Percentiles rank a stretch among this genome's conserved stretches.
Evolutionary conservation across 2,888 invertebrate species (phyloP).

Genomic region (Merodon equestris): DNA sequence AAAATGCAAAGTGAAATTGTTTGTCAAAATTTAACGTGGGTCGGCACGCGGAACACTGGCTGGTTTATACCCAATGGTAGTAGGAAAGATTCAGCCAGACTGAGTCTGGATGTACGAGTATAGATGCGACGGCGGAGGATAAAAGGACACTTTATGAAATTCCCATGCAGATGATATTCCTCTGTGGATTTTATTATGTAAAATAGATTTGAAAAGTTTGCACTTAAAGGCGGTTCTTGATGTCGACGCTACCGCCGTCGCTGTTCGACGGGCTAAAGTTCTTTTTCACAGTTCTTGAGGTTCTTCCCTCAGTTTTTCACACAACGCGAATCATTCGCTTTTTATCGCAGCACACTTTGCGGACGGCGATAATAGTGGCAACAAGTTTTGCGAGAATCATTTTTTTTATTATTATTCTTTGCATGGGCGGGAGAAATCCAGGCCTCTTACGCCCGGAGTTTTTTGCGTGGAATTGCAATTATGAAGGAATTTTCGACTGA

Average conservation of each 20-base stretch:
- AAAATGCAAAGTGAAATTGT: slow-evolving; percentile 64
- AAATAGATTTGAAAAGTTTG: slow-evolving; percentile 68
- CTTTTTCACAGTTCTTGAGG: slow-evolving; percentile 9
- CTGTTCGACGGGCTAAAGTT: slow-evolving; percentile 19
- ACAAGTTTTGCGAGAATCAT: slow-evolving; percentile 51
- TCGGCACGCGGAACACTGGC: not conserved
- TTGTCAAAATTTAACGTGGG: slow-evolving; percentile 57
- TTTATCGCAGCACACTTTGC: slow-evolving; percentile 59
- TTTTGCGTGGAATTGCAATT: slow-evolving; percentile 58
- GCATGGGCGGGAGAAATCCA: too few relatives aligned
- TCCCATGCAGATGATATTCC: slow-evolving; percentile 68
- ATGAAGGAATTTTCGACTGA: slow-evolving; percentile 66
- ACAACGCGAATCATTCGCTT: slow-evolving; percentile 42
- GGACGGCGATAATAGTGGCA: slow-evolving; percentile 65
- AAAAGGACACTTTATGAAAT: slow-evolving; percentile 64
- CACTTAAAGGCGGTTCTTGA: slow-evolving; percentile 55
- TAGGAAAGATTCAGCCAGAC: not conserved
- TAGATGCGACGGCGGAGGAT: slow-evolving; percentile 36
- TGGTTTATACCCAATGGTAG: not conserved
- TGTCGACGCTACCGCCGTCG: slow-evolving; percentile 25
- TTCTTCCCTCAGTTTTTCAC: slow-evolving; percentile 37
- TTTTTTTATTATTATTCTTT: not conserved
- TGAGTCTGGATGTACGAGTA: slow-evolving; percentile 27
- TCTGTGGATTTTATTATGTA: slow-evolving; percentile 63
- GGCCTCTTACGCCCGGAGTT: not conserved